Conservation (phyloP, 2,888 invertebrate genomes). For the Hirtodrosophila duncani region DNA sequence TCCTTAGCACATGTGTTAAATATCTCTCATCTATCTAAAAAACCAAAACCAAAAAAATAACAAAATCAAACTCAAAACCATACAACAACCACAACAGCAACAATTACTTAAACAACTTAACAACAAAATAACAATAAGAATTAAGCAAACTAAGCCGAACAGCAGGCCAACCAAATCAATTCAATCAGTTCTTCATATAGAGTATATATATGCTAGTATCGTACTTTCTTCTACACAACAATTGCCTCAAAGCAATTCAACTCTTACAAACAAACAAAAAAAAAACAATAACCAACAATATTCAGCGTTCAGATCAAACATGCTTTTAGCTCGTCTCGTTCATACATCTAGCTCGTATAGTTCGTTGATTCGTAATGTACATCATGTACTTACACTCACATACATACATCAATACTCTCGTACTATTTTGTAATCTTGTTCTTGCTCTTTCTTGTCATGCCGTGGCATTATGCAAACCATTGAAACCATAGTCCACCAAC, state of each 20-base stretch:
- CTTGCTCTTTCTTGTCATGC: too few relatives aligned
- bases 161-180: slow-evolving; percentile 11
- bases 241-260: slow-evolving; percentile 57
- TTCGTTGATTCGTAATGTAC: too few relatives aligned
- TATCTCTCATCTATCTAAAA: too few relatives aligned
- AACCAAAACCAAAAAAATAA: slow-evolving; percentile 33
- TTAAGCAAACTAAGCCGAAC: slow-evolving; percentile 4
- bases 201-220: slow-evolving; percentile 66
- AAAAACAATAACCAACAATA: slow-evolving; percentile 23
- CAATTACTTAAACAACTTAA: slow-evolving; percentile 14
- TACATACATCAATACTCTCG: too few relatives aligned
- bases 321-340: too few relatives aligned
- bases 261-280: slow-evolving; percentile 22
- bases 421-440: too few relatives aligned
- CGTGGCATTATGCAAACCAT: too few relatives aligned
- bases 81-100: slow-evolving; percentile 11
- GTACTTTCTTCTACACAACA: slow-evolving; percentile 60
- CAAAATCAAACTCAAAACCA: slow-evolving; percentile 21
- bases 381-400: too few relatives aligned
- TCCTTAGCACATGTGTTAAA: slow-evolving; percentile 50
- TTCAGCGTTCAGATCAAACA: slow-evolving; percentile 29
- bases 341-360: too few relatives aligned
- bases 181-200: slow-evolving; percentile 41
- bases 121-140: slow-evolving; percentile 27
- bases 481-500: too few relatives aligned